Evolutionary conservation across 1,140 invertebrate species (phyloP).

Genomic region (Mizuhopecten yessoensis): DNA sequence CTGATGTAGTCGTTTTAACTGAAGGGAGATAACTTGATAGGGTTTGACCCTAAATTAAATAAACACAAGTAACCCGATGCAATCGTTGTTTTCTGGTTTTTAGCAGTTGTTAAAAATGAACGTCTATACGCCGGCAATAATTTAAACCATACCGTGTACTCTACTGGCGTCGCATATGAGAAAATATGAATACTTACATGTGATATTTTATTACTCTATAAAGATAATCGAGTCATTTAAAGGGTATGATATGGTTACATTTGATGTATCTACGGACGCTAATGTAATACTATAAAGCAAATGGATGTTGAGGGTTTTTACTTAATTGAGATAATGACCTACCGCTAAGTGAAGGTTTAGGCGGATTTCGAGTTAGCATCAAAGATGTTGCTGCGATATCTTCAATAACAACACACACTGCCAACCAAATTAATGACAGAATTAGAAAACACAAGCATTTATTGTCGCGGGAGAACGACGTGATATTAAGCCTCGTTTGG

Average conservation of each 20-base stretch:
- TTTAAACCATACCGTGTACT: not conserved
- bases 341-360: conserved; percentile 37
- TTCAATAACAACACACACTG: not conserved
- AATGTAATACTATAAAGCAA: conserved; percentile 29
- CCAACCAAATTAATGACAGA: not conserved
- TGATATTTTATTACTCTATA: conserved; percentile 31
- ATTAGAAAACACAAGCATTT: not conserved
- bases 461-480: not conserved
- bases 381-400: not conserved
- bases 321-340: conserved; percentile 39
- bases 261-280: conserved; percentile 16
- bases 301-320: conserved; percentile 27
- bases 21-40: not conserved
- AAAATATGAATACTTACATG: conserved; percentile 5
- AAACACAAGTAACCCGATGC: not conserved
- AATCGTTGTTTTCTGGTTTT: not conserved
- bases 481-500: not conserved
- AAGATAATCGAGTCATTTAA: conserved; percentile 26
- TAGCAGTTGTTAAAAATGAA: not conserved
- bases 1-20: too few species aligned
- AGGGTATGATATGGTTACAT: conserved; percentile 7
- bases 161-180: not conserved
- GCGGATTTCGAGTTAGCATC: not conserved
- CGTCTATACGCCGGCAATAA: not conserved
- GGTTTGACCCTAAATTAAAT: not conserved